phyloP scores from a whole-genome alignment of 1,140 invertebrate species.

The Heliconius hermathena region DNA sequence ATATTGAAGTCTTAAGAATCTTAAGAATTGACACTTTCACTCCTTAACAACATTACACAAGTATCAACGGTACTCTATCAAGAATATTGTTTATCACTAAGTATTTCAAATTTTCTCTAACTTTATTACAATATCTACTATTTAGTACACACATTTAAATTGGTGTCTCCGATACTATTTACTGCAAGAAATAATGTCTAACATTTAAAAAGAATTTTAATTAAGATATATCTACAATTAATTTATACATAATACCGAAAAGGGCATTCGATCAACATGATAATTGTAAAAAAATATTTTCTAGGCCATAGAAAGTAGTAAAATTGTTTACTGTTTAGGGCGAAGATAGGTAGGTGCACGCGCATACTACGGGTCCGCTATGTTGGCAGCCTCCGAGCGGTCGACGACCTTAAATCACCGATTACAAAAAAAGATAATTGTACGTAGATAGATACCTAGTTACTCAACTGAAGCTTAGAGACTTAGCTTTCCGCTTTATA shows the following conservation, averaged over 20 bases:
- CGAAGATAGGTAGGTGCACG: conserved; percentile 61
- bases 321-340: conserved; percentile 42
- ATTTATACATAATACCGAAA: not conserved
- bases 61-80: too few relatives aligned
- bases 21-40: too few relatives aligned
- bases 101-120: too few relatives aligned
- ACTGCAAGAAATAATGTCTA: not conserved
- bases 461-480: conserved; percentile 35
- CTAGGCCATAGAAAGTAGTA: conserved; percentile 54
- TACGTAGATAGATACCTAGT: conserved; percentile 49
- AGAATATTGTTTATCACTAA: too few relatives aligned
- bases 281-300: conserved; percentile 27
- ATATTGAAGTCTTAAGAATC: too few relatives aligned
- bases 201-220: not conserved
- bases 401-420: conserved; percentile 65
- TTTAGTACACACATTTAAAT: not conserved
- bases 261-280: not conserved
- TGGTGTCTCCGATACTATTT: not conserved
- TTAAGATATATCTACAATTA: too few relatives aligned
- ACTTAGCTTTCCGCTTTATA: conserved; percentile 3
- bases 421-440: conserved; percentile 74
- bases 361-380: conserved; percentile 61
- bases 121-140: too few relatives aligned
- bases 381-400: conserved; percentile 68
- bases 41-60: too few relatives aligned